Percentiles rank a stretch among this genome's conserved stretches.
Evolutionary conservation across 2,888 invertebrate species (phyloP).

Genomic region (Hirtodrosophila confusa): DNA sequence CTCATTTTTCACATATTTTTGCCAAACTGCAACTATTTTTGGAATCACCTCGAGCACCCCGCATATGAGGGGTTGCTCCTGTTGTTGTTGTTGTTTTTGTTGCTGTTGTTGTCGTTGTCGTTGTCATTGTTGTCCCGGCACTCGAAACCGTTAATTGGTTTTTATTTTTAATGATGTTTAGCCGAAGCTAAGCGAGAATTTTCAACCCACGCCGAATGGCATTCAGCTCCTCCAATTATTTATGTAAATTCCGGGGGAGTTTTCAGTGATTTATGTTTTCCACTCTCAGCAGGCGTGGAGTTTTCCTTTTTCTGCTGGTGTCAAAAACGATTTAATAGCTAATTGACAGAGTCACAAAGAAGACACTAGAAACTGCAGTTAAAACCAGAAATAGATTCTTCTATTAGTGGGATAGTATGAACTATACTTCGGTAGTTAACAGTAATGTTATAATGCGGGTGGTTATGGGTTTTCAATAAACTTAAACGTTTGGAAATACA

Average conservation of each 20-base stretch:
- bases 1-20: slow-evolving; percentile 60
- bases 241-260: slow-evolving; percentile 66
- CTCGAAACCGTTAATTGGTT: slow-evolving; percentile 75
- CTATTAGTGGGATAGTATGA: no score
- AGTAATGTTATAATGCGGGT: slow-evolving; percentile 14
- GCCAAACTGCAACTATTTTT: slow-evolving; percentile 74
- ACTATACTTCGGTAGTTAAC: slow-evolving; percentile 2
- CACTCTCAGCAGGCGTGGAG: background rate
- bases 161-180: slow-evolving; percentile 77
- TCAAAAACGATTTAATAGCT: slow-evolving; percentile 63
- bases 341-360: slow-evolving; percentile 54
- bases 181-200: slow-evolving; percentile 50
- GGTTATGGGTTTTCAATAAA: slow-evolving; percentile 29
- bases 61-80: slow-evolving; percentile 21
- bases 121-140: slow-evolving; percentile 37
- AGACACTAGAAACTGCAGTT: background rate
- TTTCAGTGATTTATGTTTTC: slow-evolving; percentile 65
- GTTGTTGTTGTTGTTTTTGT: slow-evolving; percentile 11
- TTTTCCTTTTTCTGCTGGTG: slow-evolving; percentile 31
- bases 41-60: slow-evolving; percentile 20
- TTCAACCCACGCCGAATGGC: slow-evolving; percentile 34
- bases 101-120: slow-evolving; percentile 31
- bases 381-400: background rate
- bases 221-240: slow-evolving; percentile 47
- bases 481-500: slow-evolving; percentile 5